Evolutionary conservation across 2,113 vertebrate genomes (phyloP), one percentile per base, ranked within the genome.

Genomic region (Otolemur garnettii): DNA sequence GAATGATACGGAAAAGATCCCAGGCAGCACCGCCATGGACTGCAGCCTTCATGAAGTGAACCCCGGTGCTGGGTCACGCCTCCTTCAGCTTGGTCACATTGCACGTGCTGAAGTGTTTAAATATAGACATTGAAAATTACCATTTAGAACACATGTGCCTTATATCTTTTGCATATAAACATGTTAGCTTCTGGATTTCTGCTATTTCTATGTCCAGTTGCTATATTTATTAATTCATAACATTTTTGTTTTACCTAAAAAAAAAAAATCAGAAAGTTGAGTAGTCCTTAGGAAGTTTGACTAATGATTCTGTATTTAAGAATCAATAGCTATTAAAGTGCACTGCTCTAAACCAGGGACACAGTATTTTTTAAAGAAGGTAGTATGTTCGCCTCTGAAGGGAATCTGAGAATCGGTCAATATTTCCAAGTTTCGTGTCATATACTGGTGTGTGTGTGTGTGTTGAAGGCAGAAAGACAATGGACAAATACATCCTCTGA

Each of bases 351-450:
- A 64, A 59, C 28, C 45, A 78, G 69, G n/a, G 69, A 62, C 69
- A 55, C 9, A 71, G 13, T 71, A 53, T 71, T 64, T 83, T 81
- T 87, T 87, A 77, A 91, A 94, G 83, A 77, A 55, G 2, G 38
- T 15, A 15, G 13, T 35, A 17, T 28, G 11, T 12, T 69, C 26
- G 87, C 80, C 10, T 81, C 71, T 55, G 11, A 87, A 87, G 38
- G 66, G 50, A 11, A 75, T 26, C 11, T 81, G 4, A 74, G 50
- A 15, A 75, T 26, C 11, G 74, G 4, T 66, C 85, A 83, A 42
- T 72, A 81, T 86, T 90, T 93, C 66, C 5, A 35, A 79, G 24
- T 95, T 71, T 62, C n/a, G 71, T 78, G 89, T 95, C 66, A 84
- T 66, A 10, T 81, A 78, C 60, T 2, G 18, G 28, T 55, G 7